A percentile compares a stretch with the other conserved stretches of the same genome.
These are phyloP conservation scores for Bolinopsis microptera DNA, from an alignment of 37 sponge, comb jelly and placozoan species.

Conservation along the genomic window DNA sequence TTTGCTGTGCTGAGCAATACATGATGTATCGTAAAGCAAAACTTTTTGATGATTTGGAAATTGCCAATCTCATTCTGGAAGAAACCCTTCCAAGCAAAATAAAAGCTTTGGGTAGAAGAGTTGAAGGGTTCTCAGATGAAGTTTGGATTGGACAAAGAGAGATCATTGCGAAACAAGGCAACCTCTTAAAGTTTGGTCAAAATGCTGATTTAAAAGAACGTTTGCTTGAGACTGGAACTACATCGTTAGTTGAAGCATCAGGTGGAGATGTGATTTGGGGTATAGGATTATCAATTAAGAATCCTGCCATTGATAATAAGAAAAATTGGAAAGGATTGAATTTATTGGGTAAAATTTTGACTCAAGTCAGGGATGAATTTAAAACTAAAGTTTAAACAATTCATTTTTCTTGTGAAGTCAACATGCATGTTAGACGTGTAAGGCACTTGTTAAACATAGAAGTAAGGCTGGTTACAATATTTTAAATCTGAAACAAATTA, in stretches of 20 bases:
- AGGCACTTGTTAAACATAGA: too few species aligned
- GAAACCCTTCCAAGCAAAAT: slow-evolving; percentile 68
- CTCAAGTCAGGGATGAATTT: slow-evolving; percentile 76
- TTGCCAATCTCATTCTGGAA: slow-evolving; percentile 68
- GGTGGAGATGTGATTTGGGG: slow-evolving; percentile 82
- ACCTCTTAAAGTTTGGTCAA: slow-evolving; percentile 76
- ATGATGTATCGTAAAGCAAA: slow-evolving; percentile 88
- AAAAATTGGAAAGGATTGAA: slow-evolving; percentile 80
- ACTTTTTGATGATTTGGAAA: slow-evolving; percentile 72
- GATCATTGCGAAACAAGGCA: slow-evolving; percentile 74
- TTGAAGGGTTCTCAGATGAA: slow-evolving; percentile 69
- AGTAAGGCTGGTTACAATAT: too few species aligned
- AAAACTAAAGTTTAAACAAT: too few species aligned
- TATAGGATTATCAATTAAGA: slow-evolving; percentile 73
- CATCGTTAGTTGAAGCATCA: slow-evolving; percentile 81
- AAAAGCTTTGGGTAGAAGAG: slow-evolving; percentile 78
- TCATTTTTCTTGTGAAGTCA: too few species aligned
- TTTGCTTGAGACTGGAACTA: slow-evolving; percentile 71
- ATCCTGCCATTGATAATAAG: slow-evolving; percentile 68
- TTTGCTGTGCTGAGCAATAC: slow-evolving; percentile 84
- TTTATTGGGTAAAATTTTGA: slow-evolving; percentile 76
- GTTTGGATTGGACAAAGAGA: slow-evolving; percentile 70
- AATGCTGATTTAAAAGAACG: slow-evolving; percentile 65
- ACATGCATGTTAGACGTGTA: too few species aligned
- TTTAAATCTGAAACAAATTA: too few species aligned